Conservation (phyloP, 2,888 invertebrate genomes). For the Mythimna albipuncta region DNA sequence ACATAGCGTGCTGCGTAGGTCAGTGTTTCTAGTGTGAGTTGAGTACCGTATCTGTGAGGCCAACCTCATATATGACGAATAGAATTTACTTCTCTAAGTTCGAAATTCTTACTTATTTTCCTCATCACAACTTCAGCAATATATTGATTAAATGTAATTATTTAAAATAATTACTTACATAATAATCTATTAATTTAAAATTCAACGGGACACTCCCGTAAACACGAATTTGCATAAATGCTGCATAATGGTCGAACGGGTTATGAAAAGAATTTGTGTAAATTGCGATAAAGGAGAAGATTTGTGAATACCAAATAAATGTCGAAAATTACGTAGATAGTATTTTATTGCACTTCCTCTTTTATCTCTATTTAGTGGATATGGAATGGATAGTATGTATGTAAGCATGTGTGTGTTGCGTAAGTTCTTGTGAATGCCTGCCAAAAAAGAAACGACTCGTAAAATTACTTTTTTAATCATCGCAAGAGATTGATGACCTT, state of each 20-base stretch:
- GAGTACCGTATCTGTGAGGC: not conserved
- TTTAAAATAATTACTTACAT: not conserved
- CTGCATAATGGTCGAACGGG: conserved; percentile 5
- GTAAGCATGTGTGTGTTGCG: conserved; percentile 37
- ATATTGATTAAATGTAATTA: not conserved
- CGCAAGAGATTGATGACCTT: conserved; percentile 57
- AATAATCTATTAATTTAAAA: conserved; percentile 18
- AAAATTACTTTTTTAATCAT: conserved; percentile 60
- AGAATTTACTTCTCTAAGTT: too few relatives aligned
- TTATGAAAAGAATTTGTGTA: conserved; percentile 29
- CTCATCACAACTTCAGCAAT: not conserved
- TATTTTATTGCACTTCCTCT: conserved; percentile 55
- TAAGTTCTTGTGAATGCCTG: conserved; percentile 54
- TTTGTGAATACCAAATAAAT: conserved; percentile 42
- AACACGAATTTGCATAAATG: conserved; percentile 28
- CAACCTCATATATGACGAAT: too few relatives aligned
- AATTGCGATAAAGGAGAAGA: conserved; percentile 25
- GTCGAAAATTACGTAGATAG: conserved; percentile 50
- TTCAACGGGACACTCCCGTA: conserved; percentile 8
- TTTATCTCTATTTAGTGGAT: conserved; percentile 17
- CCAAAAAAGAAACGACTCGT: conserved; percentile 59
- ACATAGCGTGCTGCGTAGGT: not conserved
- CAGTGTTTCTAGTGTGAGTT: not conserved
- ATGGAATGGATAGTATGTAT: conserved; percentile 29
- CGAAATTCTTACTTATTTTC: not conserved